These are phyloP conservation scores for Anaspis maculata DNA, from an alignment of 2,888 invertebrate species.

Conservation along the genomic window DNA sequence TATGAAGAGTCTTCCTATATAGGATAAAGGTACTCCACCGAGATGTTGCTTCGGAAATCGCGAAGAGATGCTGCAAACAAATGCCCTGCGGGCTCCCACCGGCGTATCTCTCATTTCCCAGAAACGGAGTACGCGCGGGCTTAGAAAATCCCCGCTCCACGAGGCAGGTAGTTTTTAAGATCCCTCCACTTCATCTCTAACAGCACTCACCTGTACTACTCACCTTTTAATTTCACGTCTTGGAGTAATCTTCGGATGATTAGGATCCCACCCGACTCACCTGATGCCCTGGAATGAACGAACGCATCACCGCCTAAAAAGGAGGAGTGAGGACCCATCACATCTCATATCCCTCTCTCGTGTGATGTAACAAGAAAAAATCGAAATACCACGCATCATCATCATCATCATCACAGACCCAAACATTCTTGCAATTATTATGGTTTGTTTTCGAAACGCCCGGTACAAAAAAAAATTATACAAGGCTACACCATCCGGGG, in stretches of 20 bases:
- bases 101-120: slow-evolving; percentile 4
- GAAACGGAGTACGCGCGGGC: neutral
- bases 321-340: no score
- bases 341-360: neutral
- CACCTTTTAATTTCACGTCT: slow-evolving; percentile 14
- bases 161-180: slow-evolving; percentile 18
- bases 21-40: no score
- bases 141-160: slow-evolving; percentile 12
- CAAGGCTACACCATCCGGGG: no score
- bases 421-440: slow-evolving; percentile 5
- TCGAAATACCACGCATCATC: slow-evolving; percentile 1
- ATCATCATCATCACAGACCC: slow-evolving; percentile 2
- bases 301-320: no score
- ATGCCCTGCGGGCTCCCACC: neutral
- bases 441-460: neutral
- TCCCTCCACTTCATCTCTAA: slow-evolving; percentile 8
- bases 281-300: slow-evolving; percentile 7
- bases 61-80: no score
- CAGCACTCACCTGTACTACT: slow-evolving; percentile 18
- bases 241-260: slow-evolving; percentile 9
- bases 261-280: slow-evolving; percentile 4
- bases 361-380: slow-evolving; percentile 8
- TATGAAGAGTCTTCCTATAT: no score
- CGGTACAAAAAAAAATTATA: no score
- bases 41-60: no score